A percentile compares a stretch with the other conserved stretches of the same genome.
Evolutionary conservation across 2,113 vertebrate species (phyloP).

Genomic region (Varanus komodoensis): DNA sequence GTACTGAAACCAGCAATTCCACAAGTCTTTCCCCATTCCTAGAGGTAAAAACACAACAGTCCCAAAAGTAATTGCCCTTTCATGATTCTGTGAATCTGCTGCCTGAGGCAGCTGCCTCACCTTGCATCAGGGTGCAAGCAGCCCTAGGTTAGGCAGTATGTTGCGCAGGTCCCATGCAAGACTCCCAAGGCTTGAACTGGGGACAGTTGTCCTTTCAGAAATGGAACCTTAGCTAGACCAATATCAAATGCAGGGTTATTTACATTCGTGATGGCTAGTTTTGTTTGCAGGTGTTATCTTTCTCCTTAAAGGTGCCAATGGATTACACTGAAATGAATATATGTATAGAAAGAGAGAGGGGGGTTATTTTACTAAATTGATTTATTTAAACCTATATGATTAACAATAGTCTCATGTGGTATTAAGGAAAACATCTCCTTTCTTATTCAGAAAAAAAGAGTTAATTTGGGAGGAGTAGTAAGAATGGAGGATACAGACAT

Average conservation of each 20-base stretch:
- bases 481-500: background rate
- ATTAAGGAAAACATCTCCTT: conserved; percentile 11
- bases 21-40: no score
- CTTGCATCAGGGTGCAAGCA: no score
- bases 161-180: background rate
- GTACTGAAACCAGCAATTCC: no score
- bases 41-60: no score
- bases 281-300: background rate
- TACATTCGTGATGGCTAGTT: conserved; percentile 27
- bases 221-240: background rate
- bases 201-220: background rate
- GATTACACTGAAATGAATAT: background rate
- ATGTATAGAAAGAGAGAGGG: background rate
- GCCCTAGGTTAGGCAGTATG: background rate
- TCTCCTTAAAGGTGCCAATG: background rate
- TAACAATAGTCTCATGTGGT: background rate
- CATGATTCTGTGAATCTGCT: no score
- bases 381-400: conserved; percentile 31
- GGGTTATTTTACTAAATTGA: conserved; percentile 26
- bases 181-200: background rate
- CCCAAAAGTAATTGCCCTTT: no score
- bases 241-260: background rate
- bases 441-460: background rate
- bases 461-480: background rate
- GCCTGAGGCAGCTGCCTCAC: no score